Percentiles rank a stretch among this genome's conserved stretches.
These are phyloP conservation scores for Leptodactylus fuscus DNA, from an alignment of 2,113 vertebrate genomes.

Conservation along the genomic window DNA sequence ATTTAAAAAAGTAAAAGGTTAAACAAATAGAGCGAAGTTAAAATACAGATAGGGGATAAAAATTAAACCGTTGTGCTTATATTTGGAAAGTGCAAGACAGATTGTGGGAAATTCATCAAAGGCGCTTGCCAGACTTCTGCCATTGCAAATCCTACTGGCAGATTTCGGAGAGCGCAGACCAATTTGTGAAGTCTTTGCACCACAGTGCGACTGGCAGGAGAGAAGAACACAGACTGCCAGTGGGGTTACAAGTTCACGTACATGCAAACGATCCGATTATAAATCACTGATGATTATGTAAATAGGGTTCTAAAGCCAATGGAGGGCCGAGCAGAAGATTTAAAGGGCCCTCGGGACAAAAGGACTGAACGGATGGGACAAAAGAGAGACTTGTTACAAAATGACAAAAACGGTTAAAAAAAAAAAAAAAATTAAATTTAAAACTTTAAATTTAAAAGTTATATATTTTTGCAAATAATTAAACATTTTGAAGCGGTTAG, in stretches of 20 bases:
- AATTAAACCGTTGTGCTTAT: slow-evolving; percentile 44
- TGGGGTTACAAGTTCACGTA: slow-evolving; percentile 31
- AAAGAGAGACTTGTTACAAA: neutral
- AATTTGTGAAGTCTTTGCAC: slow-evolving; percentile 14
- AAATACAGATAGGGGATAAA: slow-evolving; percentile 34
- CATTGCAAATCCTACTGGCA: slow-evolving; percentile 41
- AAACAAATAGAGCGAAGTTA: slow-evolving; percentile 47
- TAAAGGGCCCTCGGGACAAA: neutral
- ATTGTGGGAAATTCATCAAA: slow-evolving; percentile 49
- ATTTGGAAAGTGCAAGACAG: slow-evolving; percentile 35
- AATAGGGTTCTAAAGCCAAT: slow-evolving; percentile 7
- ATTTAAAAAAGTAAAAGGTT: slow-evolving; percentile 52
- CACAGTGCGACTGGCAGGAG: slow-evolving; percentile 15
- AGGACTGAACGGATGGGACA: neutral
- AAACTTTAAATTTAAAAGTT: no score
- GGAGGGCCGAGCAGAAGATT: neutral
- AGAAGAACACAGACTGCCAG: slow-evolving; percentile 11
- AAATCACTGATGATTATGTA: slow-evolving; percentile 36
- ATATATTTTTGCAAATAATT: no score
- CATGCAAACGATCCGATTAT: slow-evolving; percentile 2
- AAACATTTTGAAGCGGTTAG: no score
- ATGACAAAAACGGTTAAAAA: neutral
- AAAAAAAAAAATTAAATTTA: no score
- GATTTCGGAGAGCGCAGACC: slow-evolving; percentile 2
- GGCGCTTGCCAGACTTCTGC: slow-evolving; percentile 21